Evolutionary conservation across 2,888 invertebrate species (phyloP).

Genomic region (Schizaphis graminum): DNA sequence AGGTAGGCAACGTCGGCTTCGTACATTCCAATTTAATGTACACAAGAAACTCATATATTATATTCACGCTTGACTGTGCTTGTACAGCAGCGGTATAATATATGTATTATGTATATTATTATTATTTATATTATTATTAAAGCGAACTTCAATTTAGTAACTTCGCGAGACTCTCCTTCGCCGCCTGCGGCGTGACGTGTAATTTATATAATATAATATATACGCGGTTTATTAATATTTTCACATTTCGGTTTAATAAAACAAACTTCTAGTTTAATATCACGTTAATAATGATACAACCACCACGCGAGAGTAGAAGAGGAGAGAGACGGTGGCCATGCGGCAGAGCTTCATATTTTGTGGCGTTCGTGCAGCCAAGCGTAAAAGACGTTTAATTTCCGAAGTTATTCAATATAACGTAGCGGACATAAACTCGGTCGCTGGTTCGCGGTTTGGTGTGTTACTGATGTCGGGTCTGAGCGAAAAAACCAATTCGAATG

Average conservation of each 20-base stretch:
- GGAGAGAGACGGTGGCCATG: not conserved
- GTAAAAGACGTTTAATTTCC: slow-evolving; percentile 34
- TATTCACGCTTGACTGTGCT: not conserved
- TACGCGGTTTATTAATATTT: slow-evolving; percentile 22
- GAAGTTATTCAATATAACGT: slow-evolving; percentile 47
- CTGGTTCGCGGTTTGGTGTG: not conserved
- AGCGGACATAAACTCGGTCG: not conserved
- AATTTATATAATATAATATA: not conserved
- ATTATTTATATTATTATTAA: slow-evolving; percentile 11
- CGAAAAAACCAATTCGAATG: not conserved
- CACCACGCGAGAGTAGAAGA: not conserved
- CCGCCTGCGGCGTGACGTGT: not conserved
- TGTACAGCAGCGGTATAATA: slow-evolving; percentile 1
- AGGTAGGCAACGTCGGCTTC: not conserved
- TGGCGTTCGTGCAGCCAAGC: slow-evolving; percentile 33
- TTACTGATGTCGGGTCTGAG: not conserved
- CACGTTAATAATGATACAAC: not conserved
- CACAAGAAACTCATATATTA: not conserved
- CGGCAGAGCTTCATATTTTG: not conserved
- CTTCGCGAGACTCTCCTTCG: not conserved
- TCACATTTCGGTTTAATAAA: slow-evolving; percentile 28
- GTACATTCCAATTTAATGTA: not conserved
- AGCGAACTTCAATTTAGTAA: slow-evolving; percentile 2
- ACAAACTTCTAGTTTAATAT: slow-evolving; percentile 46
- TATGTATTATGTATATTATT: slow-evolving; percentile 13